Base-by-base conservation (phyloP, 2,113 vertebrate species). In the Hippocampus barbouri region DNA sequence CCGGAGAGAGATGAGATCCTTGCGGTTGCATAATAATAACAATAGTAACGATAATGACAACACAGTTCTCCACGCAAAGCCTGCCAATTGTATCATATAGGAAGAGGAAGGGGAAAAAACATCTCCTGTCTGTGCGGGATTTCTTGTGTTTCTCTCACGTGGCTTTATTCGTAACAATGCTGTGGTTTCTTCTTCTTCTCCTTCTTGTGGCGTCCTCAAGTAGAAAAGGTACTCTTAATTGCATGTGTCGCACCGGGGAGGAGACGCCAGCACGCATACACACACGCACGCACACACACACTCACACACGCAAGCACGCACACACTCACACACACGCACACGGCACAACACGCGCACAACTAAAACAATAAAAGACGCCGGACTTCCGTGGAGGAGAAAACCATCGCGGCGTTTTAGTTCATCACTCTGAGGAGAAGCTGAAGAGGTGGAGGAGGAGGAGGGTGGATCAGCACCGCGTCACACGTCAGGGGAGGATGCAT, bases 1-100 rank as follows among this genome's bases (percentile, higher is more conserved):
- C 96, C 95, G 95, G 96, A 94, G 94, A 95, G 92, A 95, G 94
- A 95, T 92, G 94, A 96, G 95, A 95, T 95, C 96, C 96, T 94
- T 94, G 94, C 93, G 93, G 94, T 97, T 98, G 96, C 96, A 98
- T 99, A 98, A 98, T 97, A 97, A 96, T 20, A 47, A 66, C 40
- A 45, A 27, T 27, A 45, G 43, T 18, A 66, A 18, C 34, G 47
- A 66, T 27, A 47, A 66, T 47, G 43, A 66, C 43, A 69, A 15
- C 49, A 57, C 94, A 95, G 95, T 94, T 97, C 93, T 97, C 93
- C 95, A 92, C 93, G 93, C 94, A 93, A 93, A 93, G 93, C 93
- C 92, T 92, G 92, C 94, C 93, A 95, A 93, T 91, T 95, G 95
- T 92, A 95, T 93, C 94, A 97, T 96, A 96, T 94, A 95, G 85